These are phyloP conservation scores for Falcaria lacertinaria DNA, from an alignment of 2,888 invertebrate species.

Conservation along the genomic window DNA sequence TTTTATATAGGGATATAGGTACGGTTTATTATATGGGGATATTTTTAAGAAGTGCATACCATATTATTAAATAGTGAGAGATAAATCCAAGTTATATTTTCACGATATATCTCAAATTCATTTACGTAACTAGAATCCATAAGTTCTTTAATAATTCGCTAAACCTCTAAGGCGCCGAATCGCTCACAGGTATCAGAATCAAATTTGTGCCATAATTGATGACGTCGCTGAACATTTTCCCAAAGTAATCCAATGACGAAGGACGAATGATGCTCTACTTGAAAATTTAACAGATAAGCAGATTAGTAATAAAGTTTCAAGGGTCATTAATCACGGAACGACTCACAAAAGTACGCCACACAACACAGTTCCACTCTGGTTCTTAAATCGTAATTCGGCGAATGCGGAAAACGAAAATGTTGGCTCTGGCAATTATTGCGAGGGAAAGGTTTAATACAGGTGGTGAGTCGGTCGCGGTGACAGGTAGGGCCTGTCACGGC, in stretches of 20 bases:
- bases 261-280: slow-evolving; percentile 1
- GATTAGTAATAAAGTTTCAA: slow-evolving; percentile 27
- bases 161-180: no score
- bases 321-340: slow-evolving; percentile 36
- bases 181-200: background rate
- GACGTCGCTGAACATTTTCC: background rate
- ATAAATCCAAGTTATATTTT: no score
- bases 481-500: slow-evolving; percentile 47
- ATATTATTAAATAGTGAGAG: no score
- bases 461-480: slow-evolving; percentile 32
- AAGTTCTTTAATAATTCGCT: no score
- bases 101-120: no score
- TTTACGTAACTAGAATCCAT: no score
- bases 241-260: slow-evolving; percentile 1
- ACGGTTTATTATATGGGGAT: no score
- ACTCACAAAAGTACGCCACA: slow-evolving; percentile 25
- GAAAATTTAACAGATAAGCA: slow-evolving; percentile 20
- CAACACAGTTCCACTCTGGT: slow-evolving; percentile 18
- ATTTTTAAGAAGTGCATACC: no score
- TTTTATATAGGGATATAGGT: no score
- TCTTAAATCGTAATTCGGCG: slow-evolving; percentile 36
- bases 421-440: slow-evolving; percentile 35
- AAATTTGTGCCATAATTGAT: background rate
- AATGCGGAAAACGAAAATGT: slow-evolving; percentile 33
- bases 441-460: slow-evolving; percentile 25